Conservation (phyloP, 2,797 vertebrate species). For the Amniataba percoides region DNA sequence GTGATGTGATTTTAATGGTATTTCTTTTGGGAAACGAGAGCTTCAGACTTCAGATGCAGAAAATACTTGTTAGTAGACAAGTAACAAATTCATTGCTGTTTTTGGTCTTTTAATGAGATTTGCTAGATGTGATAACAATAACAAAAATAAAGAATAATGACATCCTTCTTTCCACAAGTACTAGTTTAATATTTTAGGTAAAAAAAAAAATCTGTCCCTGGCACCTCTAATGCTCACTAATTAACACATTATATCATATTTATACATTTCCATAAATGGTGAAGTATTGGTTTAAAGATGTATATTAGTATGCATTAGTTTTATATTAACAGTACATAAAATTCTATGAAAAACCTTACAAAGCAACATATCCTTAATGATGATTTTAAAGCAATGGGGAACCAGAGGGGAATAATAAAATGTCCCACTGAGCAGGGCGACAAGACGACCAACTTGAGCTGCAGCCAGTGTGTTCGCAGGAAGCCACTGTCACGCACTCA, state of each 20-base stretch:
- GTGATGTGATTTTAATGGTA: not conserved
- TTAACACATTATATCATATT: not conserved
- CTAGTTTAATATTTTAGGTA: not conserved
- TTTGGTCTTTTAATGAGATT: slow-evolving; percentile 8
- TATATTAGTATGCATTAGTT: not conserved
- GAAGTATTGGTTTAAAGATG: not conserved
- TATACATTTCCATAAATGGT: not conserved
- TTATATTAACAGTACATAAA: not conserved
- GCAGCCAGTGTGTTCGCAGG: slow-evolving; percentile 37
- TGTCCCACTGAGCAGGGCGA: slow-evolving; percentile 34
- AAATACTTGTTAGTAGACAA: no score
- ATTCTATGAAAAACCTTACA: not conserved
- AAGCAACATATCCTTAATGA: slow-evolving; percentile 6
- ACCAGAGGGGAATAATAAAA: slow-evolving; percentile 9
- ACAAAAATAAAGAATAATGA: not conserved
- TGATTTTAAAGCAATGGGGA: slow-evolving; percentile 20
- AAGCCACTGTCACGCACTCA: slow-evolving; percentile 36
- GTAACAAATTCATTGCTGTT: not conserved
- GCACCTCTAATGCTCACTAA: not conserved
- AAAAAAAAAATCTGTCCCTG: not conserved
- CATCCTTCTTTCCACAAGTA: not conserved
- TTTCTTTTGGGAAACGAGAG: not conserved
- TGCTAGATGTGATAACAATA: not conserved
- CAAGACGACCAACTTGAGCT: slow-evolving; percentile 46
- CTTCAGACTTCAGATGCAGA: not conserved